Evolutionary conservation across 2,888 invertebrate genomes (phyloP).

Genomic region (Nomada flava): DNA sequence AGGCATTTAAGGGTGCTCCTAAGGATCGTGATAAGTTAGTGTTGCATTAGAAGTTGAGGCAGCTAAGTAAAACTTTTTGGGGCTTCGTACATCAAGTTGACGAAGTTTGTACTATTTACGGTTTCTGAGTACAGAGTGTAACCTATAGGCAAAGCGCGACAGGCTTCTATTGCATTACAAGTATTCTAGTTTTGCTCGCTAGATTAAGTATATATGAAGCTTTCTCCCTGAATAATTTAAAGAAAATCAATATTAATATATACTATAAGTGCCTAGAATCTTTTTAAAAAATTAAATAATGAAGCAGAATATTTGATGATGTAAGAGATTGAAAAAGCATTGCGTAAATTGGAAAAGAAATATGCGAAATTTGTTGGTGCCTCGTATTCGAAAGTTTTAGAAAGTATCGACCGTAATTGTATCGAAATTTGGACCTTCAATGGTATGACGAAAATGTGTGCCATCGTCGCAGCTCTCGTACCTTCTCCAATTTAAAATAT

Average conservation of each 20-base stretch:
- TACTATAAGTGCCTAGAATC: no score
- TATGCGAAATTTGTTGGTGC: neutral
- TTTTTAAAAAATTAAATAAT: no score
- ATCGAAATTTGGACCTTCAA: neutral
- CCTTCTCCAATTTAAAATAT: constrained; percentile 23
- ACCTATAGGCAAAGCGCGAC: neutral
- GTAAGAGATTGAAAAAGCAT: no score
- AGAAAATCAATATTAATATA: no score
- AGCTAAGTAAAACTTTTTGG: neutral
- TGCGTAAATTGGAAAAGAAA: neutral
- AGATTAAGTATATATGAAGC: no score
- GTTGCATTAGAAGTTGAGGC: neutral
- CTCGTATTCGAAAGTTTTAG: neutral
- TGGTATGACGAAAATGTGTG: constrained; percentile 20
- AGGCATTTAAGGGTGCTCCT: neutral
- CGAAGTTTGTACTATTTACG: neutral
- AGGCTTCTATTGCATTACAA: neutral
- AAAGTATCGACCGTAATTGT: constrained; percentile 7
- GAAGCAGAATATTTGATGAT: no score
- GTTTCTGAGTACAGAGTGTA: no score
- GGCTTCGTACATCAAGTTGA: neutral
- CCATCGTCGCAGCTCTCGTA: neutral
- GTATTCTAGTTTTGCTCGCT: neutral
- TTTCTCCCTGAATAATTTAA: no score
- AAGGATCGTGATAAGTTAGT: neutral